Base-by-base conservation (phyloP, 2,797 vertebrate genomes). In the Chelon auratus region DNA sequence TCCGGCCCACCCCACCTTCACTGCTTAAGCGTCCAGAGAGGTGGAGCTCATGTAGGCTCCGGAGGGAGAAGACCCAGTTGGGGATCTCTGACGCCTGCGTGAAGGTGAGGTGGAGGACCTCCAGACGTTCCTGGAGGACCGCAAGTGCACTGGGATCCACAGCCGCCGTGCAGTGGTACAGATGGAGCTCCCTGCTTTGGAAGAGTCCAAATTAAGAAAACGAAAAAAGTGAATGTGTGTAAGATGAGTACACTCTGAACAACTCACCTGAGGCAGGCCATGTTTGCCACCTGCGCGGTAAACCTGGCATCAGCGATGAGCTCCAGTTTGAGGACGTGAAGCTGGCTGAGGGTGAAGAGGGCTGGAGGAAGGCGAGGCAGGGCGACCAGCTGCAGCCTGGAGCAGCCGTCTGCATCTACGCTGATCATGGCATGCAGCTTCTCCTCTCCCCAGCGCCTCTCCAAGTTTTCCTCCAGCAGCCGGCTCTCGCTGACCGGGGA, bases 261-360 rank as follows among this genome's bases (percentile, higher is more conserved):
- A 69, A 22, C 88, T 75, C 20, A 89, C 94, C 93, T 94, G 72
- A 95, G 92, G 3, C 88, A 83, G 3, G 82, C 84, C 90, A 95
- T 95, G 80, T 92, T 90, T 63, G 90, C 83, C 47, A 96, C 89
- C 53, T 93, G 91, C 0, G 87, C 85, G 0, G 92, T 86, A 24
- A 96, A 87, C 73, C 89, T 94, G 56, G 92, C 94, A 0, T 94
- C 88, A 9, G 87, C 58, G 61, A 96, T 93, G 37, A 93, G 86
- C 70, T 95, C 95, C 77, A 96, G 80, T 72, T 94, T 94, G 43
- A 95, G 91, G 57, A 95, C 91, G 50, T 95, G 83, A 61, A 95
- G 87, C 33, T 95, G 91, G 62, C 60, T 86, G 58, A 95, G 89
- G 47, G 89, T 87, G 80, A 93, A 96, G 55, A 95, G 88, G 13